phyloP scores from a whole-genome alignment of 2,797 vertebrate genomes.

The Stomatorhinus walkeri region DNA sequence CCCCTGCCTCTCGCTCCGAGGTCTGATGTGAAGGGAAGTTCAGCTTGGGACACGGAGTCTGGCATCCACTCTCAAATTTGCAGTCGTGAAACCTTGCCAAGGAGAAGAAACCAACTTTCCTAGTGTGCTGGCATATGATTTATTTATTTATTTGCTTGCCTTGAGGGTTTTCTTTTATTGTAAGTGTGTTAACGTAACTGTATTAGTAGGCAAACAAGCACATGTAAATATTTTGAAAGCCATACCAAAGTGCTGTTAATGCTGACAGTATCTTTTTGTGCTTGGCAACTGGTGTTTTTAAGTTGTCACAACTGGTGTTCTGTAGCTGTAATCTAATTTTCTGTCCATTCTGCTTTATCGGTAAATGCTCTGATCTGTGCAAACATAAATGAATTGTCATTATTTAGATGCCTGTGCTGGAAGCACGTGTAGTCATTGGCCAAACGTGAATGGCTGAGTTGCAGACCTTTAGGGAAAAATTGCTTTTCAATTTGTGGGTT shows the following conservation, averaged over 20 bases:
- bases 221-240: conserved; percentile 11
- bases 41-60: conserved; percentile 24
- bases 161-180: conserved; percentile 9
- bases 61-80: conserved; percentile 15
- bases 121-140: conserved; percentile 20
- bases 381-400: neutral
- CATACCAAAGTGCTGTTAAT: neutral
- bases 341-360: neutral
- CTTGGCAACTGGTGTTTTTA: neutral
- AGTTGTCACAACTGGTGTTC: neutral
- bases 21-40: conserved; percentile 25
- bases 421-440: neutral
- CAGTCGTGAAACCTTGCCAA: conserved; percentile 9
- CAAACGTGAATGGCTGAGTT: neutral
- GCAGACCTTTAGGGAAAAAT: neutral
- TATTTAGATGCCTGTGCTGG: neutral
- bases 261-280: conserved; percentile 8
- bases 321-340: neutral
- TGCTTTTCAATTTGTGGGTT: neutral
- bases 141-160: conserved; percentile 1
- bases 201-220: conserved; percentile 18
- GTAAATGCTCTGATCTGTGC: conserved; percentile 6
- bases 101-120: conserved; percentile 8
- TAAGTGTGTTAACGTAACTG: conserved; percentile 2
- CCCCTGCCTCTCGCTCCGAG: conserved; percentile 20